Conservation (phyloP, 2,113 vertebrate species). For the Gymnarchus niloticus region DNA sequence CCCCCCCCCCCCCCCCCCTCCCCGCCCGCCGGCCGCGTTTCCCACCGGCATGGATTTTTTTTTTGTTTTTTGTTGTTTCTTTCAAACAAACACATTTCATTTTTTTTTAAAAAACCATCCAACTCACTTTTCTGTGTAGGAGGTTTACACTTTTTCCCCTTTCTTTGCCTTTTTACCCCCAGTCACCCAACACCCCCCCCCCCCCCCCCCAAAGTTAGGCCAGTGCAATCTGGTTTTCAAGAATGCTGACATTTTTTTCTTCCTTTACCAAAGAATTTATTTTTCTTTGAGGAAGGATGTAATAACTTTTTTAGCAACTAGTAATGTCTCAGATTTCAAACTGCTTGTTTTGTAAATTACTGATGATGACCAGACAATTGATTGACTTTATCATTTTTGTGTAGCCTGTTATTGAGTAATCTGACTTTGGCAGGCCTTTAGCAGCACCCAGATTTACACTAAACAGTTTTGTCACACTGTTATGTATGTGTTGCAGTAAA, state of each 20-base stretch:
- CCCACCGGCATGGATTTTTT: too few species aligned
- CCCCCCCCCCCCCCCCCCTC: too few species aligned
- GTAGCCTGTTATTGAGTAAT: background rate
- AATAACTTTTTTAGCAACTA: background rate
- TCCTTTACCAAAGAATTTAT: background rate
- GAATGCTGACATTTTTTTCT: background rate
- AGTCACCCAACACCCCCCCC: too few species aligned
- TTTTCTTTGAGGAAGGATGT: background rate
- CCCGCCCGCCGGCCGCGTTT: too few species aligned
- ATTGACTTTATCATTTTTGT: background rate
- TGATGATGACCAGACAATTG: background rate
- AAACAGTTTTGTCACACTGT: background rate
- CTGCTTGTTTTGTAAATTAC: background rate
- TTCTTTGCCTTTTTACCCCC: too few species aligned
- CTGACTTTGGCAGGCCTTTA: background rate
- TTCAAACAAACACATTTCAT: too few species aligned
- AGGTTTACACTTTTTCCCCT: too few species aligned
- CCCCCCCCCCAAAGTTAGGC: background rate
- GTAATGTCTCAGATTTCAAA: background rate
- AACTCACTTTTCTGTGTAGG: too few species aligned
- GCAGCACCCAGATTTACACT: background rate
- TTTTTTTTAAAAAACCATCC: too few species aligned
- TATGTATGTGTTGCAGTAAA: background rate
- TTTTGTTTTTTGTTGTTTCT: too few species aligned
- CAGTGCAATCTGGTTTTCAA: background rate